Evolutionary conservation across 2,888 invertebrate genomes (phyloP).

Genomic region (Ectemnius continuus): DNA sequence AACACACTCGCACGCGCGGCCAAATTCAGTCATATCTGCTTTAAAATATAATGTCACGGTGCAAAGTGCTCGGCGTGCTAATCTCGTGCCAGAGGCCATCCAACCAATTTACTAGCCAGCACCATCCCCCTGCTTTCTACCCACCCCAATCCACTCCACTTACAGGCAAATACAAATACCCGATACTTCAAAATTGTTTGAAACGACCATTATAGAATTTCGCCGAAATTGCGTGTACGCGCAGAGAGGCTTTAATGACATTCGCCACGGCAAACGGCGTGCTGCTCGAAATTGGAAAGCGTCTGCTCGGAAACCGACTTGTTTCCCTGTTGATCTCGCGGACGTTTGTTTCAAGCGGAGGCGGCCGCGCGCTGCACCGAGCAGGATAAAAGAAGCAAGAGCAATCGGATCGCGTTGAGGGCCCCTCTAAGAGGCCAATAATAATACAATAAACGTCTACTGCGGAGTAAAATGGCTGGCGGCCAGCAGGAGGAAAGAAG

Average conservation of each 20-base stretch:
- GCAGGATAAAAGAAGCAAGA: constrained; percentile 8
- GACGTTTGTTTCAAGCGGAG: no score
- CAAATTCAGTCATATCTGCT: constrained; percentile 47
- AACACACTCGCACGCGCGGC: constrained; percentile 10
- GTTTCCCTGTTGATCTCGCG: no score
- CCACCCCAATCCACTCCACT: neutral
- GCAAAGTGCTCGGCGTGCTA: constrained; percentile 43
- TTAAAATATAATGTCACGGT: constrained; percentile 49
- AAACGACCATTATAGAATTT: constrained; percentile 6
- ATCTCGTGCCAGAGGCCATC: constrained; percentile 53
- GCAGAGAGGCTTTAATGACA: no score
- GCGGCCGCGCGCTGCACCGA: neutral
- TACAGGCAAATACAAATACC: constrained; percentile 26
- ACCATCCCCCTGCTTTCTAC: constrained; percentile 23
- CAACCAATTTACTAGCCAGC: constrained; percentile 50
- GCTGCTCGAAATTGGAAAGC: no score
- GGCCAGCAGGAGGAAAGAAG: constrained; percentile 19
- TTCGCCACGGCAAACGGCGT: no score
- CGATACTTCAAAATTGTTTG: constrained; percentile 18
- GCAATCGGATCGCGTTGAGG: constrained; percentile 7
- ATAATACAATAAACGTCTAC: constrained; percentile 42
- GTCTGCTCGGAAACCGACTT: no score
- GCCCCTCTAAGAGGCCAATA: constrained; percentile 34
- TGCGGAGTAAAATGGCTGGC: constrained; percentile 31
- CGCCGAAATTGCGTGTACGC: no score